A percentile compares a stretch with the other conserved stretches of the same genome.
These are phyloP conservation scores for Axea sp. DNA, from an alignment of 2,888 invertebrate species.

Conservation along the genomic window DNA sequence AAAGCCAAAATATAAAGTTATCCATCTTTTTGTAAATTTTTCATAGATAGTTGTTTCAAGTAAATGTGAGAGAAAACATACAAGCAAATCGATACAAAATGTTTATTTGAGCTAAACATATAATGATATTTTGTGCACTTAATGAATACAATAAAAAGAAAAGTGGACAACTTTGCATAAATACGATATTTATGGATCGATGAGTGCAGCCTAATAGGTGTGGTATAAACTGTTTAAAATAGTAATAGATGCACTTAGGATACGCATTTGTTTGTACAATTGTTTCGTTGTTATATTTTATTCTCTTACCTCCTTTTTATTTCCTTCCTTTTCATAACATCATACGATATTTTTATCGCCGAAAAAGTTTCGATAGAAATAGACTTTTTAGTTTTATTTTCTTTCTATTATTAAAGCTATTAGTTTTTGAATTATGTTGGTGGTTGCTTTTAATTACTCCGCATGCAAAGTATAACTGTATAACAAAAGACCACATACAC, in stretches of 20 bases:
- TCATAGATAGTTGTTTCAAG: slow-evolving; percentile 2
- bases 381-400: background rate
- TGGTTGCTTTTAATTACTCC: slow-evolving; percentile 48
- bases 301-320: slow-evolving; percentile 5
- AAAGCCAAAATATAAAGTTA: background rate
- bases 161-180: slow-evolving; percentile 23
- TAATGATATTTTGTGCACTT: slow-evolving; percentile 31
- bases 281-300: slow-evolving; percentile 24
- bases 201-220: slow-evolving; percentile 36
- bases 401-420: slow-evolving; percentile 1
- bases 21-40: slow-evolving; percentile 3
- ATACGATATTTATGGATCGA: slow-evolving; percentile 34
- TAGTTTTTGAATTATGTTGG: slow-evolving; percentile 43
- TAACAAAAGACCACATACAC: slow-evolving; percentile 42
- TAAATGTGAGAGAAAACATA: slow-evolving; percentile 1
- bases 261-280: slow-evolving; percentile 26
- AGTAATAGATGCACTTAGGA: slow-evolving; percentile 38
- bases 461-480: slow-evolving; percentile 18
- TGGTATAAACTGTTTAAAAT: slow-evolving; percentile 53
- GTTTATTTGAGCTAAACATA: slow-evolving; percentile 29
- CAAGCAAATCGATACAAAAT: slow-evolving; percentile 11
- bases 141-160: slow-evolving; percentile 22
- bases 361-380: slow-evolving; percentile 20
- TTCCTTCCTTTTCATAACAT: background rate
- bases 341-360: slow-evolving; percentile 5